Evolutionary conservation across 2,888 invertebrate genomes (phyloP), one percentile per base, ranked within the genome.

Genomic region (Diplazon laetatorius): DNA sequence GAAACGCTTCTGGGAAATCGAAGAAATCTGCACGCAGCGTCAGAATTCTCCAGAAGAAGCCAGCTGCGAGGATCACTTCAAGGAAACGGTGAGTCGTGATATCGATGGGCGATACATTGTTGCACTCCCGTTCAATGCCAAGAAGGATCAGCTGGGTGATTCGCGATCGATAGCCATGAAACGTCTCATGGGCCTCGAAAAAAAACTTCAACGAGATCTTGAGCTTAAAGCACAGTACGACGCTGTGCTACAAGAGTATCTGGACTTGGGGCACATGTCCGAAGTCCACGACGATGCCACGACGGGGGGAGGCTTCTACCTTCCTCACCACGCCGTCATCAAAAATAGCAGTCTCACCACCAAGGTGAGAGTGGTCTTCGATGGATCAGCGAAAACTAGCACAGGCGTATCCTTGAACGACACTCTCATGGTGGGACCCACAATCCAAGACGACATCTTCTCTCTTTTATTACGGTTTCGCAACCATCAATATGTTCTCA

Each of bases 271-370:
- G 35, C 80, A 83, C 52, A 83, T 83, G 82, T n/a, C 60, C 14
- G 16, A 9, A 30, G 12, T 63, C 3, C 30, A 20, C 9, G 16
- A 63, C 1, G 50, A 48, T 8, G 1, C 12, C 4, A 39, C 59
- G 9, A 50, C 18, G 12, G 39, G 39, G 39, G 48, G 63, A 1
- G 71, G 72, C 0, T 84, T 76, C 46, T 88, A 52, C 70, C 1
- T 80, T 80, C 12, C 9, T 60, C 12, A 78, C 85, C 0, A 85
- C 82, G 0, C 85, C 84, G 63, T 85, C 84, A 0, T 82, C 80
- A 0, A 66, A 78, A 25, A 50, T 86, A 6, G 50, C 82, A n/a
- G 65, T 74, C 1, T 85, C 84, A 9, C 83, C 84, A 0, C 82
- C 74, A 2, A n/a, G n/a, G n/a, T n/a, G n/a, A n/a, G n/a, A n/a